Evolutionary conservation across 2,888 invertebrate genomes (phyloP).

Genomic region (Oscheius sp.): DNA sequence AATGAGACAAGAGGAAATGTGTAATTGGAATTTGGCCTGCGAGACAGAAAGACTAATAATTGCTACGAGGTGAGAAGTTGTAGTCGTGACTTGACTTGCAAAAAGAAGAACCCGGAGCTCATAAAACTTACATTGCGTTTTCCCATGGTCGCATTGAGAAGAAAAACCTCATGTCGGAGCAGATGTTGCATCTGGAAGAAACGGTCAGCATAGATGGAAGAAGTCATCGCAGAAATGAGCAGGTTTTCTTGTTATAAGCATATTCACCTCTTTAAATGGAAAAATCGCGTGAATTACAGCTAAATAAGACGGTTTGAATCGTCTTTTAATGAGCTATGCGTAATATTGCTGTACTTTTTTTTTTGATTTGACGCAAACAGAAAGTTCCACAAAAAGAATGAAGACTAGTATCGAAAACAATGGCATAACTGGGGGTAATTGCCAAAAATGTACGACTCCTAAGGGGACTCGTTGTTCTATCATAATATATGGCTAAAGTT

Average conservation of each 20-base stretch:
- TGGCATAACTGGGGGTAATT: no score
- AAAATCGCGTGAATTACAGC: constrained; percentile 3
- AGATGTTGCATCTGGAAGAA: constrained; percentile 12
- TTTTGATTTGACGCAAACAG: no score
- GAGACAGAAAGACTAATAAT: constrained; percentile 15
- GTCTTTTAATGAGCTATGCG: no score
- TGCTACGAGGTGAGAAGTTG: constrained; percentile 10
- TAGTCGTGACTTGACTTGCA: neutral
- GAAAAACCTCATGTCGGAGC: constrained; percentile 8
- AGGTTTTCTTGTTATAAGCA: neutral
- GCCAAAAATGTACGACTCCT: no score
- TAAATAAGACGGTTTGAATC: neutral
- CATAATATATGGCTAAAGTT: no score
- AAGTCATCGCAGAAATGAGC: neutral
- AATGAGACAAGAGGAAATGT: constrained; percentile 32
- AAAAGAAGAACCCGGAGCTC: neutral
- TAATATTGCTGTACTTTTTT: no score
- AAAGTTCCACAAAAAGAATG: no score
- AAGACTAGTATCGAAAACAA: no score
- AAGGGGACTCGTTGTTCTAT: no score
- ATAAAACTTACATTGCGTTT: constrained; percentile 11
- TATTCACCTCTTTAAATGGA: neutral
- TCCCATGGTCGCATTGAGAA: constrained; percentile 4
- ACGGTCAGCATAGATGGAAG: neutral
- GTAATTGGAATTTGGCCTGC: constrained; percentile 25